Base-by-base conservation (phyloP, 2,888 invertebrate species). In the Tridacna crocea region DNA sequence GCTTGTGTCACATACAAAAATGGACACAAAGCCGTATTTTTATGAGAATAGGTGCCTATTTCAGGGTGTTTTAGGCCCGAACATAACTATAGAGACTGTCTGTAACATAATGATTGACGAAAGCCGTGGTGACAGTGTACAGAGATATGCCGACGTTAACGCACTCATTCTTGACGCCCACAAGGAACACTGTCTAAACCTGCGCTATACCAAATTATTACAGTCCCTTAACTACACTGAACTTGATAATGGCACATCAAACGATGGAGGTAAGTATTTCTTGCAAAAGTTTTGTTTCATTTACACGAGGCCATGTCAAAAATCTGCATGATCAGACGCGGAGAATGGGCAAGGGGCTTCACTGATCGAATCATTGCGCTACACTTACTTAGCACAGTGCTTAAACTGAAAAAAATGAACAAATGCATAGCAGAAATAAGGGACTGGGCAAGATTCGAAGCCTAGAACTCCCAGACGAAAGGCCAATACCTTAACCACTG, bases 131-230 rank as follows among this genome's bases (percentile, higher is more conserved):
- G 95, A 96, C 6, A 95, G 96, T 10, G 95, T 97, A 19, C 95
- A 96, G 83, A 96, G 97, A 83, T 95, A 97, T 73, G 98, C 96
- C 0, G 95, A 95, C n/a, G 96, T 98, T 61, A 98, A 97, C 93
- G 95, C 95, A 12, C 94, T 97, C 84, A 92, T 97, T 74, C 92
- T 98, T 75, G 94, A 96, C 4, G 95, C 96, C 15, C 95, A 95
- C 11, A 95, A 96, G 24, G 95, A 97, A 91, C 96, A 96, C 24
- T 98, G 98, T 92, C 94, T 98, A 79, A 97, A 98, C 93, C 97
- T 97, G 92, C 96, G 96, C 88, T 72, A 72, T 24, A 95, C 95
- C 12, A 88, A 84, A 15, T 83, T 90, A 79, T 89, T 90, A 48
- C 93, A 95, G 0, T 95, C 96, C 55, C 94, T 97, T 93, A 95